Conservation (phyloP, 1,140 invertebrate species). For the Anastatus disparis region DNA sequence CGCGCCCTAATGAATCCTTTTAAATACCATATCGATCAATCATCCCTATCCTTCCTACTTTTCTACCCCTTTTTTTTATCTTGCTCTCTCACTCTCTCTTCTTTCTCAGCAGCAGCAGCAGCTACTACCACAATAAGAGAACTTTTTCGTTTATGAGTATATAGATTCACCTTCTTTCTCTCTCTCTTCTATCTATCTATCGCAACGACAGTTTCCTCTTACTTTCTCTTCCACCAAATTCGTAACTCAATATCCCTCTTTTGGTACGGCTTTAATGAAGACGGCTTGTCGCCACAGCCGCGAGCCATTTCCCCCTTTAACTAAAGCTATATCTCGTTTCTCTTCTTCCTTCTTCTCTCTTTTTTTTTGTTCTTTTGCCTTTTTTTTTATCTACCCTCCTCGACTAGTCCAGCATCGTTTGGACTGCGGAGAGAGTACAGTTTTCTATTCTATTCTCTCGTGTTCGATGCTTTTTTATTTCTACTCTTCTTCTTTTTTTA, state of each 20-base stretch:
- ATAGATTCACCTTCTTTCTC: neutral
- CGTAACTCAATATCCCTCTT: slow-evolving; percentile 47
- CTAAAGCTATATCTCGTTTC: neutral
- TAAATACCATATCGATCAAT: slow-evolving; percentile 25
- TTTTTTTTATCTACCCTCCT: neutral
- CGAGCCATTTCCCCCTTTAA: slow-evolving; percentile 29
- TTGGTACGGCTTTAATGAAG: slow-evolving; percentile 48
- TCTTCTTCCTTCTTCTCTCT: too few species aligned
- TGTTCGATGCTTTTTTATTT: slow-evolving; percentile 1
- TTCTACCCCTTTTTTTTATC: too few species aligned
- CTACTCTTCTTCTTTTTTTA: neutral
- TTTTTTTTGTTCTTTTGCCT: neutral
- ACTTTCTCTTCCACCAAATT: too few species aligned
- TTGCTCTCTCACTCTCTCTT: neutral
- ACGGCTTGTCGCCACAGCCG: slow-evolving; percentile 37
- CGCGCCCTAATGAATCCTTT: slow-evolving; percentile 14
- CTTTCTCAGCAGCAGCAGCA: too few species aligned
- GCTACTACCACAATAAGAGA: too few species aligned
- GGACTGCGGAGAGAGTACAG: neutral
- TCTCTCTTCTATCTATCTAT: neutral
- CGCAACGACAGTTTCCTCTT: neutral
- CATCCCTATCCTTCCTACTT: neutral
- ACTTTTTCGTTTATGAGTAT: too few species aligned
- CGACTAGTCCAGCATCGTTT: neutral
- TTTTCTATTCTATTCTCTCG: neutral